These are phyloP conservation scores for Mustela lutreola DNA, from an alignment of 2,113 vertebrate species.

Conservation along the genomic window DNA sequence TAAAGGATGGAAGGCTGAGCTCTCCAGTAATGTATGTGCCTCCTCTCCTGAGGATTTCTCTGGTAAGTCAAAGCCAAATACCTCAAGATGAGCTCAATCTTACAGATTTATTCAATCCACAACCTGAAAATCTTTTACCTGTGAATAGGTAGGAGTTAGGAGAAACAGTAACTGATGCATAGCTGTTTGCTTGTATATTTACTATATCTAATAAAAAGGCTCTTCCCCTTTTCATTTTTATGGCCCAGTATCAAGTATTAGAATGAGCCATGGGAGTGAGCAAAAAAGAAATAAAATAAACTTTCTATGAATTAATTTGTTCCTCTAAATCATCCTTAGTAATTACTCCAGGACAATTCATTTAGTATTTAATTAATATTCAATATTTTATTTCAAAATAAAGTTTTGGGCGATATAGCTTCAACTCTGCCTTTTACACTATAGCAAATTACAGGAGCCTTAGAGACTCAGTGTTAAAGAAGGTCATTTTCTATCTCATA, in stretches of 20 bases:
- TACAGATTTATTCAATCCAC: neutral
- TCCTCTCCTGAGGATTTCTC: neutral
- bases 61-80: neutral
- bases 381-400: slow-evolving; percentile 55
- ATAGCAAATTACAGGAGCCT: neutral
- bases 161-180: neutral
- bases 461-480: slow-evolving; percentile 8
- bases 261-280: neutral
- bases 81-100: neutral
- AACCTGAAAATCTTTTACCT: neutral
- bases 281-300: slow-evolving; percentile 55
- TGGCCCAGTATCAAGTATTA: slow-evolving; percentile 1
- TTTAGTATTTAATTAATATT: slow-evolving; percentile 62
- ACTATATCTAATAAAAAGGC: neutral
- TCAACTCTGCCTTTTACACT: neutral
- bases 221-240: neutral
- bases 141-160: neutral
- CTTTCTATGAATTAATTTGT: slow-evolving; percentile 28
- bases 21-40: neutral
- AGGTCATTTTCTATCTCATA: neutral
- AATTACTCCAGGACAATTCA: neutral
- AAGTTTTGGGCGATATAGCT: neutral
- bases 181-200: neutral
- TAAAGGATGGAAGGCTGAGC: neutral
- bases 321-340: slow-evolving; percentile 39